A percentile compares a stretch with the other conserved stretches of the same genome.
Evolutionary conservation across 2,113 vertebrate genomes (phyloP).

Genomic region (Dipodomys spectabilis): DNA sequence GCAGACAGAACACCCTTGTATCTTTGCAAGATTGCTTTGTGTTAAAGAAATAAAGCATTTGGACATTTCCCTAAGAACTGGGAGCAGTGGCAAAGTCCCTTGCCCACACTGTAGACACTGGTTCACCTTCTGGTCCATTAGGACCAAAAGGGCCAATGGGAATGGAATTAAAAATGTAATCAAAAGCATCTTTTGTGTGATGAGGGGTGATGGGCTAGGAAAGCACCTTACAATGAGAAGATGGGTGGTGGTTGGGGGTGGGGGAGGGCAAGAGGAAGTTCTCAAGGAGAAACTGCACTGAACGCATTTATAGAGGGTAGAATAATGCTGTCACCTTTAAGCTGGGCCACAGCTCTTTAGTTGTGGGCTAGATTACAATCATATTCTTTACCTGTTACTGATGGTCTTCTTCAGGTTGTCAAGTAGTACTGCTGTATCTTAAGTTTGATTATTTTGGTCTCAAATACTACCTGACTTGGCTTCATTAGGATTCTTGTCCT

Average conservation of each 20-base stretch:
- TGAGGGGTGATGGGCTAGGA: neutral
- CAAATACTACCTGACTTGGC: neutral
- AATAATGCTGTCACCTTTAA: neutral
- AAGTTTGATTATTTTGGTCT: neutral
- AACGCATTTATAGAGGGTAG: neutral
- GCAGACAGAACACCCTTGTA: neutral
- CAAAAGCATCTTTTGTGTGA: neutral
- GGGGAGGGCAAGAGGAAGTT: neutral
- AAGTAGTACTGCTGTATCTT: neutral
- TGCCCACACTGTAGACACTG: too few relatives aligned
- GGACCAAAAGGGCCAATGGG: neutral
- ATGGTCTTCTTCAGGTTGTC: neutral
- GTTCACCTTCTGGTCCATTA: neutral
- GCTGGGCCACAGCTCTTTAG: neutral
- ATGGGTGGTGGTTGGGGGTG: neutral
- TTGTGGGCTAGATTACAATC: neutral
- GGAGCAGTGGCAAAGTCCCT: neutral
- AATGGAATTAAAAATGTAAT: neutral
- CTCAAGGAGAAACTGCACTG: neutral
- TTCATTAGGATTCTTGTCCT: neutral
- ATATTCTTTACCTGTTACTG: conserved; percentile 19
- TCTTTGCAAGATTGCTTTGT: neutral
- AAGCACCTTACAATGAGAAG: neutral
- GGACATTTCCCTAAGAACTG: neutral
- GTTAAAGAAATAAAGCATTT: neutral